Percentiles rank a stretch among this genome's conserved stretches.
phyloP scores from a whole-genome alignment of 2,888 invertebrate genomes.

The Alloscopus bannaensis region DNA sequence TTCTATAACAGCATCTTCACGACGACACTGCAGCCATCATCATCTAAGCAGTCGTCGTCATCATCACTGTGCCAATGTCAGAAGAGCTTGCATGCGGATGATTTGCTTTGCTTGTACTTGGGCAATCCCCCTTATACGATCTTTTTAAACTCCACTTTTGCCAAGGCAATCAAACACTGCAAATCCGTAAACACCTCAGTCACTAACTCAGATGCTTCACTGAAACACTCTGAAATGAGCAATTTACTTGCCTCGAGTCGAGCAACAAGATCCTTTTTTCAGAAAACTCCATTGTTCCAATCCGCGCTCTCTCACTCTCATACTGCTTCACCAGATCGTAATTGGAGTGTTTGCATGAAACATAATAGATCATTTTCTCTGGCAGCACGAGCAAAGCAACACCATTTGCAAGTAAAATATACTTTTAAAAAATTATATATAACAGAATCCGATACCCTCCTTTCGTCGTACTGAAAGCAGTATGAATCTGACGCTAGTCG shows the following conservation, averaged over 20 bases:
- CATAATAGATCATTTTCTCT: neutral
- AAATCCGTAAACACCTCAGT: constrained; percentile 35
- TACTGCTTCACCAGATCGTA: neutral
- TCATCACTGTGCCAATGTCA: constrained; percentile 37
- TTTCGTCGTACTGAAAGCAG: no score
- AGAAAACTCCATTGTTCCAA: neutral
- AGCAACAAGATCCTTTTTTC: neutral
- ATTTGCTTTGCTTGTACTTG: constrained; percentile 52
- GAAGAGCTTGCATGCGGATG: constrained; percentile 16
- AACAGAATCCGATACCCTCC: no score
- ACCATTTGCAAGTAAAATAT: constrained; percentile 25
- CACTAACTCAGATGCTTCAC: constrained; percentile 20
- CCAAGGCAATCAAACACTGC: constrained; percentile 31
- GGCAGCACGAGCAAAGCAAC: neutral
- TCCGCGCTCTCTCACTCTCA: constrained; percentile 4
- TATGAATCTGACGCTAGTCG: no score
- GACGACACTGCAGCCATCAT: neutral
- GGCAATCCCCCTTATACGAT: constrained; percentile 56
- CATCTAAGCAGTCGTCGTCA: neutral
- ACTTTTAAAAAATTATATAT: no score
- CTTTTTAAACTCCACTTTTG: constrained; percentile 39
- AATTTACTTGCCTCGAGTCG: neutral
- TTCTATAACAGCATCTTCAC: constrained; percentile 3
- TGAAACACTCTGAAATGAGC: constrained; percentile 16
- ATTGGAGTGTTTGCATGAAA: neutral